phyloP scores from a whole-genome alignment of 2,113 vertebrate species.

The Coregonus clupeaformis region DNA sequence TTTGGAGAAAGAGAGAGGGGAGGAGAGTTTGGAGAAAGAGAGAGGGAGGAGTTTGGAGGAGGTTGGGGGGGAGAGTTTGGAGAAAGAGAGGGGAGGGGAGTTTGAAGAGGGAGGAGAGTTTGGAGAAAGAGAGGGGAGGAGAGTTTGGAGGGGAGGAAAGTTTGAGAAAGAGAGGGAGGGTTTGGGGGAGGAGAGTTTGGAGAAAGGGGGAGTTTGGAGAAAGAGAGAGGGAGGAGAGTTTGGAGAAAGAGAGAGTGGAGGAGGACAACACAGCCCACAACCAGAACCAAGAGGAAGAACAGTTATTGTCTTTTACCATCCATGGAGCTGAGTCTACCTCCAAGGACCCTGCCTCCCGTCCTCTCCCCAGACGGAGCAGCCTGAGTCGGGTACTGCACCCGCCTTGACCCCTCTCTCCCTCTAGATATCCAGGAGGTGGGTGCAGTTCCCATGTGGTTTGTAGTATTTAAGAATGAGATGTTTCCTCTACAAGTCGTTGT shows the following conservation, averaged over 20 bases:
- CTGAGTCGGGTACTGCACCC: background rate
- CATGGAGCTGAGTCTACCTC: background rate
- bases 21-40: background rate
- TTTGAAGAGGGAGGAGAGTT: background rate
- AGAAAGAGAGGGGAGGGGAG: background rate
- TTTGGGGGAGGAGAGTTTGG: background rate
- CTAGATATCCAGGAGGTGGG: background rate
- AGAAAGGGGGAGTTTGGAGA: background rate
- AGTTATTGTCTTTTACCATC: background rate
- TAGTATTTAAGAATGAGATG: no score
- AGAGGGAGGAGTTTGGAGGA: background rate
- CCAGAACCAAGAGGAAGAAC: background rate
- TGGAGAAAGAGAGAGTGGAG: background rate
- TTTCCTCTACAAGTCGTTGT: no score
- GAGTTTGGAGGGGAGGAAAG: background rate
- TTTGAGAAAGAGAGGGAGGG: background rate
- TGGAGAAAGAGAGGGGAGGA: background rate
- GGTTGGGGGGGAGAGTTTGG: no score
- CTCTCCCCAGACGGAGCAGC: background rate
- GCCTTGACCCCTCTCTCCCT: background rate
- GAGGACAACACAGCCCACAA: background rate
- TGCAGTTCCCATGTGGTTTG: no score
- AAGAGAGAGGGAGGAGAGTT: background rate
- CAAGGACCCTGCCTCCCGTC: background rate
- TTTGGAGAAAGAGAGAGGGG: background rate